Conservation (phyloP, 2,888 invertebrate species). For the Petrolisthes manimaculis region DNA sequence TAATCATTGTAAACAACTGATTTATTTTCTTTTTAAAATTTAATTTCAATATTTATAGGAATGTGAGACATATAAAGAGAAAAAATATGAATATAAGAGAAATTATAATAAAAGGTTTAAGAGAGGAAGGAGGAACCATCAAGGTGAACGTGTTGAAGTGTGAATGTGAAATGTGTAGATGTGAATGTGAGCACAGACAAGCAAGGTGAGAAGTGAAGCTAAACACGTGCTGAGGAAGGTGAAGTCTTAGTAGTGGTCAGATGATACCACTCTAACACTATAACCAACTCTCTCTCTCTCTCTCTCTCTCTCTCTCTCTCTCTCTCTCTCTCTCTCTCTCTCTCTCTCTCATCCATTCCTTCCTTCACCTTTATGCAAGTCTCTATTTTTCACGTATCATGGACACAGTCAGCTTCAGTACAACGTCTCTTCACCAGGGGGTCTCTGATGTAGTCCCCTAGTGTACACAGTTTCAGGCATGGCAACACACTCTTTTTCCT, state of each 20-base stretch:
- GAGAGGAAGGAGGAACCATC: background rate
- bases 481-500: too few relatives aligned
- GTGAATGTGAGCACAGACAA: background rate
- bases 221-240: background rate
- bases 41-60: too few relatives aligned
- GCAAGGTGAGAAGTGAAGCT: background rate
- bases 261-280: too few relatives aligned
- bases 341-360: background rate
- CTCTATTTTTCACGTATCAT: too few relatives aligned
- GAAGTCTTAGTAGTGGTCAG: background rate
- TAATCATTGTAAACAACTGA: too few relatives aligned
- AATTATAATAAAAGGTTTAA: background rate
- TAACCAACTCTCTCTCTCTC: background rate
- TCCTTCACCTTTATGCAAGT: background rate
- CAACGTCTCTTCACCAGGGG: too few relatives aligned
- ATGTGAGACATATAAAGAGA: background rate
- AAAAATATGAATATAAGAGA: background rate
- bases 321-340: background rate
- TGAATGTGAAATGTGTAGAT: background rate
- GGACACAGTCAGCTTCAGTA: too few relatives aligned
- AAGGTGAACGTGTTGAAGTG: background rate
- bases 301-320: conserved; percentile 14
- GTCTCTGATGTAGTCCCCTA: too few relatives aligned
- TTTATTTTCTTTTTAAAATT: too few relatives aligned
- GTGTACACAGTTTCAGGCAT: too few relatives aligned